These are phyloP conservation scores for Athalia cordata DNA, from an alignment of 2,888 invertebrate genomes.

Conservation along the genomic window DNA sequence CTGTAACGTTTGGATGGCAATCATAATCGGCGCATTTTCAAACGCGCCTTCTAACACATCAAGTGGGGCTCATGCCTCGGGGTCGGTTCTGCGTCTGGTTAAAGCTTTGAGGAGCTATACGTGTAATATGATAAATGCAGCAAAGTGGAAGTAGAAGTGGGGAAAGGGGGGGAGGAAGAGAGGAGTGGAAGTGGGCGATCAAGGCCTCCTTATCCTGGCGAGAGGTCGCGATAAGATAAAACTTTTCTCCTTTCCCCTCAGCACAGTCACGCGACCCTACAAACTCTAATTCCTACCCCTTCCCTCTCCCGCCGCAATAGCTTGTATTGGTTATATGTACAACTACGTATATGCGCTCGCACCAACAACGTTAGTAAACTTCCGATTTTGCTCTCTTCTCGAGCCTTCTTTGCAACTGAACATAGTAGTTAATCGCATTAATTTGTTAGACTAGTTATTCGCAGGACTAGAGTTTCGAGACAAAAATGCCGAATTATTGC, in stretches of 20 bases:
- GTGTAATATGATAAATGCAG: no score
- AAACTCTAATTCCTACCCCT: background rate
- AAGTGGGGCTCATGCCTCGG: no score
- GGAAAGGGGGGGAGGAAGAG: slow-evolving; percentile 48
- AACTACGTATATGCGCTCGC: no score
- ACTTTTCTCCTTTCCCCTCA: slow-evolving; percentile 36
- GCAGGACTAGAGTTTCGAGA: no score
- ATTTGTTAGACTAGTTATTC: no score
- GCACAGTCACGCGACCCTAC: slow-evolving; percentile 1
- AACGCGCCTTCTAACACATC: no score
- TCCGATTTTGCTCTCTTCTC: slow-evolving; percentile 58
- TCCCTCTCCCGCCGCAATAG: slow-evolving; percentile 9
- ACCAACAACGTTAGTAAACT: slow-evolving; percentile 52
- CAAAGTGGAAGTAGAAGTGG: slow-evolving; percentile 36
- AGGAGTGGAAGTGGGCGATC: slow-evolving; percentile 66
- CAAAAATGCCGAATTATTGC: no score
- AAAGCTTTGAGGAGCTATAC: no score
- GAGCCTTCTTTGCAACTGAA: slow-evolving; percentile 15
- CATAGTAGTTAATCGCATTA: background rate
- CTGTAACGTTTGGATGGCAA: no score
- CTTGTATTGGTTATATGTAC: no score
- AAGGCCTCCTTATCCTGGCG: slow-evolving; percentile 70
- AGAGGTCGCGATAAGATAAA: slow-evolving; percentile 56
- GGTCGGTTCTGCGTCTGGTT: no score
- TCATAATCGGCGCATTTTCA: no score